Conservation (phyloP, 2,888 invertebrate genomes). For the Campoletis raptor region DNA sequence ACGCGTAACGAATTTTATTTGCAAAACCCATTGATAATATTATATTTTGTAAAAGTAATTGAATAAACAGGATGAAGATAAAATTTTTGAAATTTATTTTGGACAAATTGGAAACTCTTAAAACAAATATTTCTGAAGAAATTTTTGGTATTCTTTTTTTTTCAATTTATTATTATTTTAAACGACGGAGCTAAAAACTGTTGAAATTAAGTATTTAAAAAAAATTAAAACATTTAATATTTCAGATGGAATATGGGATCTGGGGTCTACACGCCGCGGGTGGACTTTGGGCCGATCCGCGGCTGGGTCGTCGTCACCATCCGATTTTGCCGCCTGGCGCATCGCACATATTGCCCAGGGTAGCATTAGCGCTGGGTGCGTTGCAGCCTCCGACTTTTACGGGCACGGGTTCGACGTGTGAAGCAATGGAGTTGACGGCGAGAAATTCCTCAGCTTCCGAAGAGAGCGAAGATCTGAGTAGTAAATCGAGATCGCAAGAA, state of each 20-base stretch:
- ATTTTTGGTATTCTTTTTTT: background rate
- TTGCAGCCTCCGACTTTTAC: conserved; percentile 76
- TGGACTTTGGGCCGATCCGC: conserved; percentile 83
- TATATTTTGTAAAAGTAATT: background rate
- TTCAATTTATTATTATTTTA: background rate
- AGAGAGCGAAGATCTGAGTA: conserved; percentile 62
- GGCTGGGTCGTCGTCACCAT: conserved; percentile 81
- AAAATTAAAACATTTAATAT: background rate
- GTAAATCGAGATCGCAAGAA: conserved; percentile 61
- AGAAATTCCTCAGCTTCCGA: conserved; percentile 69
- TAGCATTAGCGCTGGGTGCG: conserved; percentile 80
- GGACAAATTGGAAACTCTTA: background rate
- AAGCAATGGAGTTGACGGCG: conserved; percentile 81
- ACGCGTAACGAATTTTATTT: background rate
- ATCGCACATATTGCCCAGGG: conserved; percentile 78
- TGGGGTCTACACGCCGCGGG: conserved; percentile 83
- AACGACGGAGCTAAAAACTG: background rate
- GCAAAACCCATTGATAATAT: background rate
- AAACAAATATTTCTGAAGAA: background rate
- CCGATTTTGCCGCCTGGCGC: conserved; percentile 79
- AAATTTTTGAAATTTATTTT: background rate
- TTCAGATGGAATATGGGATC: conserved; percentile 85
- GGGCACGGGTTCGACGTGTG: conserved; percentile 74
- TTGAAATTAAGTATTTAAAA: background rate
- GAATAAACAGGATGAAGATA: background rate